These are phyloP conservation scores for Myocastor coypus DNA, from an alignment of 2,113 vertebrate species.

Conservation along the genomic window DNA sequence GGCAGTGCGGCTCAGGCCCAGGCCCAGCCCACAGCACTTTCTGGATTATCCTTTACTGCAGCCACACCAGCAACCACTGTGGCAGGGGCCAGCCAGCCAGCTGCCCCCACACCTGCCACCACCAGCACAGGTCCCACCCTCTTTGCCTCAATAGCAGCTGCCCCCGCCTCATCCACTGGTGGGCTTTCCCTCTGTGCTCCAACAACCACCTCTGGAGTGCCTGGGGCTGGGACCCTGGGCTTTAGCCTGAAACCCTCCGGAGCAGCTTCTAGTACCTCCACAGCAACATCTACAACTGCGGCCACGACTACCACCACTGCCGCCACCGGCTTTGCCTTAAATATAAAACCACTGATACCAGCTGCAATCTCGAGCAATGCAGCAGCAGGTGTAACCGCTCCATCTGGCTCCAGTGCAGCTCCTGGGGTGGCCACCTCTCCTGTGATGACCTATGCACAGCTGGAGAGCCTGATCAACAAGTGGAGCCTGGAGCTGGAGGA, in stretches of 20 bases:
- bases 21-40: background rate
- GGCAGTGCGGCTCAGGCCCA: constrained; percentile 23
- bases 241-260: constrained; percentile 85
- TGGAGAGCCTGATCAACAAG: constrained; percentile 98
- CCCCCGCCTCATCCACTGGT: constrained; percentile 77
- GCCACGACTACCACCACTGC: background rate
- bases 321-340: constrained; percentile 87
- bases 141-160: constrained; percentile 80
- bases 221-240: constrained; percentile 63
- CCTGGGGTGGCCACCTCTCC: constrained; percentile 68
- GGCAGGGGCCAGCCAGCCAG: constrained; percentile 74
- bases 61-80: constrained; percentile 76
- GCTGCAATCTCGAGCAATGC: constrained; percentile 65
- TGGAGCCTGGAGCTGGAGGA: constrained; percentile 99
- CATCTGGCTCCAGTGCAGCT: constrained; percentile 76
- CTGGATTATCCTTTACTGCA: constrained; percentile 87
- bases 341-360: constrained; percentile 86
- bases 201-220: constrained; percentile 68
- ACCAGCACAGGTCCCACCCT: constrained; percentile 78
- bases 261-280: constrained; percentile 39
- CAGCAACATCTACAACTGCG: background rate
- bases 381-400: constrained; percentile 21
- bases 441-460: constrained; percentile 95
- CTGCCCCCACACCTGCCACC: constrained; percentile 79
- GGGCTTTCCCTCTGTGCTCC: constrained; percentile 68